Base-by-base conservation (phyloP, 2,888 invertebrate genomes). In the Scaptomyza caliginosa region DNA sequence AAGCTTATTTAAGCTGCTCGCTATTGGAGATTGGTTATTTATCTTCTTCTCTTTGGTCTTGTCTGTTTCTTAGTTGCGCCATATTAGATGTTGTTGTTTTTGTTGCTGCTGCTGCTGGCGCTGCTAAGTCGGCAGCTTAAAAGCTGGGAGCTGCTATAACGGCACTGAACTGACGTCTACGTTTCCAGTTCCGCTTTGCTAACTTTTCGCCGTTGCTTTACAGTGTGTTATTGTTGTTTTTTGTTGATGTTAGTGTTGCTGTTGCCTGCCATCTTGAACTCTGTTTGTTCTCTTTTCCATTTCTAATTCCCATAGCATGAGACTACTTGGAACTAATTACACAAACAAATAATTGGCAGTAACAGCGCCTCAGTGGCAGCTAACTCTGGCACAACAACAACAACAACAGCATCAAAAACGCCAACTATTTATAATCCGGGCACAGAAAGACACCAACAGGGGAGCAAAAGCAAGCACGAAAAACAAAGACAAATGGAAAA, bases 131-230 rank as follows among this genome's bases (percentile, higher is more conserved):
- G 68, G 77, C 62, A 77, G 70, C 65, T 86, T 65, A 56, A 52
- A 55, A 84, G 67, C 77, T 80, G 67, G 67, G 71, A 77, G 73
- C 86, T 73, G 59, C 74, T 72, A 68, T 83, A 83, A 88, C 88
- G 88, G 81, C 72, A 76, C 67, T 60, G 63, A 58, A 52, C 64
- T 60, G 71, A 60, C 68, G 69, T 77, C 68, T 50, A 75, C 54
- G 56, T 86, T 83, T 74, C 71, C 66, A 85, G 88, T 85, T 85
- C 88, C 88, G 88, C 88, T 88, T 87, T 85, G 77, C 58, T 82
- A 75, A 70, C 68, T 79, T 74, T 75, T 86, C 65, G 74, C 80
- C 88, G 85, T 88, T 86, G 69, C 49, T 75, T 56, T 71, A 52
- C 66, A 21, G 56, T 56, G 56, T 56, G 50, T 74, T 68, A 49